Base-by-base conservation (phyloP, 2,113 vertebrate species). In the Sorex fumeus region DNA sequence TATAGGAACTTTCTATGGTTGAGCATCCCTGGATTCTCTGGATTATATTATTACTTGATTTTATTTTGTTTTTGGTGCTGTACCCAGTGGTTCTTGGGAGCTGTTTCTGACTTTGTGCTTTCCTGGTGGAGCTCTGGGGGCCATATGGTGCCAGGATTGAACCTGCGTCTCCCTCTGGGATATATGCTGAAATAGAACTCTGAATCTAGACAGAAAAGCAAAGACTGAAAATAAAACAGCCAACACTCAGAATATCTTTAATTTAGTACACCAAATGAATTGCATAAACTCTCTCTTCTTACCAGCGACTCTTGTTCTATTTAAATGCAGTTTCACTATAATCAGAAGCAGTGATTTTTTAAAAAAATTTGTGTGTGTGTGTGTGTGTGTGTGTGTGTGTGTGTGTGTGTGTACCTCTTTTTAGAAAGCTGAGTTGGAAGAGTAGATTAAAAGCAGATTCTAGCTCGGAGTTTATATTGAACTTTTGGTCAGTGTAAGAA, bases 171-270 rank as follows among this genome's bases (percentile, higher is more conserved):
- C 2, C 8, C 57, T 9, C 57, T 60, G 70, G 72, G 7, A 75
- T 87, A 43, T 87, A n/a, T 88, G 80, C 70, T 91, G 83, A 32
- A 78, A 1, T 8, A 86, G 40, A 81, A 19, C 32, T 93, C 45
- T 64, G 66, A 78, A 86, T 83, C 76, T 79, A 7, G 27, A 91
- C 91, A 84, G 66, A 88, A 87, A 79, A 11, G 50, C 8, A 45
- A 47, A 60, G 5, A 71, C 13, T 47, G 16, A 60, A 66, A 85
- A 85, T 45, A 66, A 2, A 64, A 72, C 74, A 66, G 27, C 84
- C 62, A 71, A 18, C 69, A 18, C 60, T 88, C 62, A 8, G 72
- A 62, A 13, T 70, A 93, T 81, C 13, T 77, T 64, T 88, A 77
- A 81, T 16, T 77, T 40, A 72, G 8, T 80, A 13, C 36, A 25